Evolutionary conservation across 2,113 vertebrate species (phyloP), one percentile per base, ranked within the genome.

Genomic region (Seriola rivoliana): DNA sequence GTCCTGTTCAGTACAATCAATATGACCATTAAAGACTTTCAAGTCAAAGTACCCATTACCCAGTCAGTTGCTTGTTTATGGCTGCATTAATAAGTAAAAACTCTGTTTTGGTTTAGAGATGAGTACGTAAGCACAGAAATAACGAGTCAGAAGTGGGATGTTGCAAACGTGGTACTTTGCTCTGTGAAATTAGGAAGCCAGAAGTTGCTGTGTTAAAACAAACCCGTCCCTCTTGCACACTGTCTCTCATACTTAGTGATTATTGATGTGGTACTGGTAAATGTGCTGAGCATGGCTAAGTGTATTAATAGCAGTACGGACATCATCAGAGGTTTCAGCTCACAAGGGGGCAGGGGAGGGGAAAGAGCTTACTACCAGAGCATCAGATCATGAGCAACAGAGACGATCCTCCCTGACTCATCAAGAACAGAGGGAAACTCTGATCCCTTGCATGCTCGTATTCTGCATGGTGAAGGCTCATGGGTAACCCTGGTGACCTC

Each of bases 221-320:
- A 89, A 80, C 74, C 46, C 25, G 32, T 67, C 48, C 68, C 44
- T 62, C 25, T 82, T 62, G n/a, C 50, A 57, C 52, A 62, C 69
- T 23, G n/a, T 84, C 82, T 88, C 70, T 81, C 77, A 81, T 91
- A 90, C 74, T 71, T 78, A 36, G 78, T 90, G 88, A 92, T 93
- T 92, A 93, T 92, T 94, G 91, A 92, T 92, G 90, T 74, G 80
- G 23, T 71, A 23, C 73, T 69, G 55, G 71, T 78, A 81, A 93
- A 94, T 92, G 87, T 94, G 90, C 89, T 94, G 93, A 93, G 91
- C 80, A 23, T 57, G 40, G 82, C 87, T 80, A 60, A 71, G 89
- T 86, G 86, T 92, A 93, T 91, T 93, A 94, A 95, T 92, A 93
- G 93, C 80, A 44, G 81, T 66, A 52, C 62, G 81, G 90, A 73